Base-by-base conservation (phyloP, 1,140 invertebrate species). In the Drosophila sproati region DNA sequence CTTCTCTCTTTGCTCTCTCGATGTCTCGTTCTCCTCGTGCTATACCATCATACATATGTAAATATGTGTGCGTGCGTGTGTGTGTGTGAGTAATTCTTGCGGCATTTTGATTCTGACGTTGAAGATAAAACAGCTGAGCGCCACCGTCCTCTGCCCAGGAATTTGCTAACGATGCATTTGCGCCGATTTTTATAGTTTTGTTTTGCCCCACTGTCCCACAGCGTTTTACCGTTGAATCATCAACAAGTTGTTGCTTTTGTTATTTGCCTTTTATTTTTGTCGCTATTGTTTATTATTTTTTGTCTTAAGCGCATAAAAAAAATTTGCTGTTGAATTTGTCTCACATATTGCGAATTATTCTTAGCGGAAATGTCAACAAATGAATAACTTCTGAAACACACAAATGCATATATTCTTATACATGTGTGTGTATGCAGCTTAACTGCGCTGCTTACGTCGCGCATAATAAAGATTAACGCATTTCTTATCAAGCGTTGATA, bases 391-490 rank as follows among this genome's bases (percentile, higher is more conserved):
- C 43, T 62, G 8, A 64, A 37, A 39, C 47, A 48, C 37, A 34
- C 35, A 41, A 10, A 45, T 35, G 29, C 34, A 51, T 29, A 61
- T 20, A 45, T 63, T 57, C 54, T 28, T 31, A 55, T 50, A 43
- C 52, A 29, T 68, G 45, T 63, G 37, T 56, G 48, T 62, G 34
- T 64, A 59, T 78, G 68, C 66, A 79, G 76, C 69, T 76, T 55
- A 72, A 72, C 73, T 72, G 69, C 69, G 76, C 80, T 88, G 77
- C 76, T 56, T 54, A 52, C 77, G 67, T 67, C 63, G 73, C 73
- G 62, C 69, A 77, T 83, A 83, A 88, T 88, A 88, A 88, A 88
- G 83, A 88, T 88, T 88, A 88, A 88, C 83, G 83, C 83, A 88
- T 88, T 88, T 88, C 83, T 88, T 88, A 88, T 88, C 83, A 89